phyloP scores from a whole-genome alignment of 2,113 vertebrate genomes.

The Hippopotamus amphibius region DNA sequence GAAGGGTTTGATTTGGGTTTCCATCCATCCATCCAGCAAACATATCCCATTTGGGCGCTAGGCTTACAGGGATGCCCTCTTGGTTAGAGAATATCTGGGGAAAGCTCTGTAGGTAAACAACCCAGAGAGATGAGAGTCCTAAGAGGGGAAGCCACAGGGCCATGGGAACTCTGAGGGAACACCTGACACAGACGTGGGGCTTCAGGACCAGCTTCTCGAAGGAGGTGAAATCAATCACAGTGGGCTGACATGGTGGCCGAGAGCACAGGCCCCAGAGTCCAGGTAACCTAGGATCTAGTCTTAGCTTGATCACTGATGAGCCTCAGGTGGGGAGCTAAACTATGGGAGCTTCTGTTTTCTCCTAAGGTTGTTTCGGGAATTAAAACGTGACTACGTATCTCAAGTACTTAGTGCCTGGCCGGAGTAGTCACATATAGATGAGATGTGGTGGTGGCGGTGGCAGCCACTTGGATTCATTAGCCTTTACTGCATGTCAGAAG shows the following conservation, averaged over 20 bases:
- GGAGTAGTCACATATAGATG: neutral
- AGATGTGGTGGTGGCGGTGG: neutral
- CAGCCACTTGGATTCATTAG: neutral
- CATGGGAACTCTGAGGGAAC: neutral
- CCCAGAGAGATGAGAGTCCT: neutral
- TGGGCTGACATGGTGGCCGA: neutral
- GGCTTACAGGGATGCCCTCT: neutral
- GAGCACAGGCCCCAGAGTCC: neutral
- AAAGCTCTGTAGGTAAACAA: neutral
- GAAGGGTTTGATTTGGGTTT: neutral
- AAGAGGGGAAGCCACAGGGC: neutral
- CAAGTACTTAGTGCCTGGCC: neutral
- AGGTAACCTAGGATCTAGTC: neutral
- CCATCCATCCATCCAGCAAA: neutral
- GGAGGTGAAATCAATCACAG: neutral
- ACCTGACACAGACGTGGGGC: neutral
- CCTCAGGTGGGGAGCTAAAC: neutral
- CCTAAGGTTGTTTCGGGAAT: neutral
- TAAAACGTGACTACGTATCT: neutral
- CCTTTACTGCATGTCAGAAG: neutral
- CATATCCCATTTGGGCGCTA: neutral
- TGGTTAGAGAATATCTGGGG: neutral
- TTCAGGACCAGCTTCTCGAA: neutral
- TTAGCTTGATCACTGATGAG: neutral
- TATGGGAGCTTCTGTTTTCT: neutral